These are phyloP conservation scores for Callospermophilus lateralis DNA, from an alignment of 2,113 vertebrate genomes.

Conservation along the genomic window DNA sequence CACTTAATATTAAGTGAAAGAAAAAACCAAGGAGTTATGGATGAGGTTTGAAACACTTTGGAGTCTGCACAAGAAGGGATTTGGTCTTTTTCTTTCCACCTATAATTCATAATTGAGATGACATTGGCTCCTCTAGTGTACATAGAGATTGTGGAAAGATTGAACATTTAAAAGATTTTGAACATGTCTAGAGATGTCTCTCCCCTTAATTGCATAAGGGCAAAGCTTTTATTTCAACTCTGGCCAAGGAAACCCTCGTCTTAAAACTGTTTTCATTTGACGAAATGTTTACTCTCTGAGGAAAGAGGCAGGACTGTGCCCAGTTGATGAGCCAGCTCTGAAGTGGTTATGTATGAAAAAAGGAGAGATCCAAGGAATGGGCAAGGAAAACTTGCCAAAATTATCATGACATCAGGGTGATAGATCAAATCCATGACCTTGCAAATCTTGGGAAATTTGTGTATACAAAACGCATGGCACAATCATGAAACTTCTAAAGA, in stretches of 20 bases:
- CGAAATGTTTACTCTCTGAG: conserved; percentile 79
- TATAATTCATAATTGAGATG: conserved; percentile 75
- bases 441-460: conserved; percentile 80
- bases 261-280: conserved; percentile 82
- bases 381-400: conserved; percentile 59
- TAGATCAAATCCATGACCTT: conserved; percentile 77
- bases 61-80: conserved; percentile 46
- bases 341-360: conserved; percentile 74
- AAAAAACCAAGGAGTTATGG: conserved; percentile 57
- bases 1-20: conserved; percentile 76
- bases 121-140: conserved; percentile 68
- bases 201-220: conserved; percentile 74
- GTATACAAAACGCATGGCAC: conserved; percentile 76
- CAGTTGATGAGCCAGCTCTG: conserved; percentile 64
- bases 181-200: conserved; percentile 74
- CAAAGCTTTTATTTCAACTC: conserved; percentile 83
- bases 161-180: conserved; percentile 76
- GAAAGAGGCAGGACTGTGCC: conserved; percentile 63
- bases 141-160: conserved; percentile 51
- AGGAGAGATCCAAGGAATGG: conserved; percentile 72
- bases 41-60: conserved; percentile 68
- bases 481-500: conserved; percentile 78
- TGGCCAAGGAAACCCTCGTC: conserved; percentile 77
- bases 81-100: conserved; percentile 68
- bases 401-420: conserved; percentile 75